phyloP scores from a whole-genome alignment of 1,140 invertebrate species.

The Oreohelix idahoensis region DNA sequence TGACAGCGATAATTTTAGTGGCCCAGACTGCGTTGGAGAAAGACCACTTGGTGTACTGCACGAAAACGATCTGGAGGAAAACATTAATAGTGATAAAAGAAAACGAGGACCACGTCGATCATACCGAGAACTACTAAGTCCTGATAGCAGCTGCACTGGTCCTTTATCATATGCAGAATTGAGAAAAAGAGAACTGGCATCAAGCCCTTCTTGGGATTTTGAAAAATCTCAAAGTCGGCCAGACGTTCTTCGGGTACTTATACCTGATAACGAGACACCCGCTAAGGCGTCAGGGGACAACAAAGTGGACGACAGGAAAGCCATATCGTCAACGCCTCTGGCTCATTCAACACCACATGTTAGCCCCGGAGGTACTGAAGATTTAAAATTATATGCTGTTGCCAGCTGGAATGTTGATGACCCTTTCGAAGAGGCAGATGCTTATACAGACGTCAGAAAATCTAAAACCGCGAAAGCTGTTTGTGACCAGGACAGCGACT shows the following conservation, averaged over 20 bases:
- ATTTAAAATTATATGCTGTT: not conserved
- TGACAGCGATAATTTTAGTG: constrained; percentile 31
- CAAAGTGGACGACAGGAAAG: not conserved
- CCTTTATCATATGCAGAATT: not conserved
- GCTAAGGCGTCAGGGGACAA: not conserved
- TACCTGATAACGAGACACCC: not conserved
- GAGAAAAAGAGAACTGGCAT: not conserved
- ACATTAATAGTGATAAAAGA: not conserved
- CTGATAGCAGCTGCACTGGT: not conserved
- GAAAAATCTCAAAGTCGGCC: not conserved
- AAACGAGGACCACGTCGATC: not conserved
- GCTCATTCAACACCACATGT: constrained; percentile 38
- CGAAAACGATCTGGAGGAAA: not conserved
- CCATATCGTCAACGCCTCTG: constrained; percentile 12
- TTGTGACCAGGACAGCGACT: not conserved
- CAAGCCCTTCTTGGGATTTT: not conserved
- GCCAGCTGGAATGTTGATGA: constrained; percentile 26
- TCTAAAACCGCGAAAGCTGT: not conserved
- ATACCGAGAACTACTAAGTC: not conserved
- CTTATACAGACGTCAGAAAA: not conserved
- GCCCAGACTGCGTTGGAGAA: constrained; percentile 16
- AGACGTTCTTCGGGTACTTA: constrained; percentile 11
- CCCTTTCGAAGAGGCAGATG: not conserved
- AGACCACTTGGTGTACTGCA: not conserved
- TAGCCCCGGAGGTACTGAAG: constrained; percentile 5